These are phyloP conservation scores for Leptinotarsa undecemlineata DNA, from an alignment of 1,140 invertebrate genomes.

Conservation along the genomic window DNA sequence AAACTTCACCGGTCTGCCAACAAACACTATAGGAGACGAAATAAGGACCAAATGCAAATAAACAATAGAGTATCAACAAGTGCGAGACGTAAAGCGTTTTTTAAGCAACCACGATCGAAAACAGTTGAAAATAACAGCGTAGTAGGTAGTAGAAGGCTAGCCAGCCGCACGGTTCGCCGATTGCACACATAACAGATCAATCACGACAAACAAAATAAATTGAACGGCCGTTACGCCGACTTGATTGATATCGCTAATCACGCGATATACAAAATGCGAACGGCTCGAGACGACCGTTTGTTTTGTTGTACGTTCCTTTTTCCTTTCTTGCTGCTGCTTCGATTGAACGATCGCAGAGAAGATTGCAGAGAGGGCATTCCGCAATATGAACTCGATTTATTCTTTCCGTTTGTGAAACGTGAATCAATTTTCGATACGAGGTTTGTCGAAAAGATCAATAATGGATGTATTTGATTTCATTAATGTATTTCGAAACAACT, in stretches of 20 bases:
- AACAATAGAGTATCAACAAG: not conserved
- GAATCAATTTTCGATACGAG: no score
- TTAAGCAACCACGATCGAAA: not conserved
- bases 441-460: no score
- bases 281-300: not conserved
- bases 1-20: no score
- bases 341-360: no score
- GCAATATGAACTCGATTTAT: no score
- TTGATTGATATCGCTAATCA: conserved; percentile 6
- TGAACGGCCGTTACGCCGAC: not conserved
- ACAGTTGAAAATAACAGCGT: not conserved
- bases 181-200: conserved; percentile 3
- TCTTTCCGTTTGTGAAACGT: no score
- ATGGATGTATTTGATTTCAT: no score
- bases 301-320: not conserved
- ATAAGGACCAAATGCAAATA: not conserved
- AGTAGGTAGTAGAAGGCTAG: not conserved
- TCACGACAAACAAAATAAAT: conserved; percentile 8
- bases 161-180: not conserved
- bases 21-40: no score
- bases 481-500: no score
- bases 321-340: not conserved
- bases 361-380: no score
- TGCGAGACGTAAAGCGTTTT: not conserved
- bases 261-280: conserved; percentile 2